A percentile compares a stretch with the other conserved stretches of the same genome.
phyloP scores from a whole-genome alignment of 2,888 invertebrate genomes.

The Bombyx huttoni region DNA sequence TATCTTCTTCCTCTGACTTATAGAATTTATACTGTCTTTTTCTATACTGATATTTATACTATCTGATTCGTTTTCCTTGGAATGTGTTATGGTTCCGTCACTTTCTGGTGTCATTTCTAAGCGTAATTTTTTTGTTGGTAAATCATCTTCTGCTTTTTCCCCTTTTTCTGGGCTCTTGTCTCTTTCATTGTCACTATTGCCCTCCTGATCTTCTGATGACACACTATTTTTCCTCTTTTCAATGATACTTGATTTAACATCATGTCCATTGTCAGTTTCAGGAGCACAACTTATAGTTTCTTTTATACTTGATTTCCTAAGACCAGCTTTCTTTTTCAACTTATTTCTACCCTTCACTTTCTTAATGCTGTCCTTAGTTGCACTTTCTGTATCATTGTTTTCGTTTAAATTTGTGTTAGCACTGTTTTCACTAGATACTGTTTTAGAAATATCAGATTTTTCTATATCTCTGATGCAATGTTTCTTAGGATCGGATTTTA shows the following conservation, averaged over 20 bases:
- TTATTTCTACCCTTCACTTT: constrained; percentile 46
- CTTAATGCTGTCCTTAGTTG: constrained; percentile 39
- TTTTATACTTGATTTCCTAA: constrained; percentile 34
- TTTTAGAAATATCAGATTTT: constrained; percentile 40
- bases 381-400: constrained; percentile 39
- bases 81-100: constrained; percentile 45
- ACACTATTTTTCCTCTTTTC: constrained; percentile 61
- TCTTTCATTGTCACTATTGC: constrained; percentile 33
- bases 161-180: constrained; percentile 40
- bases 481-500: constrained; percentile 52
- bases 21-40: constrained; percentile 32
- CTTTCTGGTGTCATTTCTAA: constrained; percentile 51
- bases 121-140: constrained; percentile 55
- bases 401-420: constrained; percentile 36
- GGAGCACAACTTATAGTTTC: constrained; percentile 34
- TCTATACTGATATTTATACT: constrained; percentile 28
- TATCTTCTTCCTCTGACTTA: constrained; percentile 50
- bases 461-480: constrained; percentile 50
- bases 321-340: constrained; percentile 44
- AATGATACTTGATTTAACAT: constrained; percentile 56
- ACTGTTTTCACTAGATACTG: constrained; percentile 31
- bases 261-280: constrained; percentile 44
- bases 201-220: constrained; percentile 53
- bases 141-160: constrained; percentile 40
- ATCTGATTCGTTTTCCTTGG: constrained; percentile 41